Percentiles rank a stretch among this genome's conserved stretches.
phyloP scores from a whole-genome alignment of 2,113 vertebrate genomes.

The Eulemur macaco region DNA sequence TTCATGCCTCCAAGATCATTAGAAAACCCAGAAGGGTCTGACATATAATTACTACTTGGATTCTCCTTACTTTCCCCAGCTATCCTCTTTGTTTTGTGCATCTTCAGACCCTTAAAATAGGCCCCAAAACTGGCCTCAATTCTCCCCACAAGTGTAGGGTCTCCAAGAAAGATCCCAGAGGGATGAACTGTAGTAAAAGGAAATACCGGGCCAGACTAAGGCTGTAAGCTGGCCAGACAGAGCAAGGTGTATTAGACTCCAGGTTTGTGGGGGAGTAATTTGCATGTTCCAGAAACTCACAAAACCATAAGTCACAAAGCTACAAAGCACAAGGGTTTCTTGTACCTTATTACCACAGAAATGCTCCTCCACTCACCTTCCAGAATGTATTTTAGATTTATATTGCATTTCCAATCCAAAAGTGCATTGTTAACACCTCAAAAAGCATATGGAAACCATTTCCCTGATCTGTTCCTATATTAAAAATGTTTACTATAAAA shows the following conservation, averaged over 20 bases:
- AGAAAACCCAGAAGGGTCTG: background rate
- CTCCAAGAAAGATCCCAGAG: slow-evolving; percentile 36
- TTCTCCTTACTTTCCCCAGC: background rate
- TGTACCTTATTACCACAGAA: slow-evolving; percentile 52
- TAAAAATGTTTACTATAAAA: slow-evolving; percentile 69
- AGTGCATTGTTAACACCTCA: slow-evolving; percentile 70
- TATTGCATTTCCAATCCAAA: slow-evolving; percentile 67
- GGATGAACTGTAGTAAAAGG: slow-evolving; percentile 41
- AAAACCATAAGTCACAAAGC: slow-evolving; percentile 62
- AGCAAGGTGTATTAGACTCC: slow-evolving; percentile 43
- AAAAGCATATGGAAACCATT: slow-evolving; percentile 70
- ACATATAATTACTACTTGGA: slow-evolving; percentile 11
- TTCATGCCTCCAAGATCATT: slow-evolving; percentile 17
- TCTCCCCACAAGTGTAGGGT: slow-evolving; percentile 8
- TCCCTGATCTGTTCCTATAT: slow-evolving; percentile 61
- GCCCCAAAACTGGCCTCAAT: slow-evolving; percentile 23
- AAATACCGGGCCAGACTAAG: slow-evolving; percentile 41
- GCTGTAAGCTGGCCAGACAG: slow-evolving; percentile 25
- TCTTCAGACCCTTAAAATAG: background rate
- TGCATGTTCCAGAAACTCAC: slow-evolving; percentile 67
- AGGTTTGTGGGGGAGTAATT: slow-evolving; percentile 44
- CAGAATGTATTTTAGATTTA: slow-evolving; percentile 58
- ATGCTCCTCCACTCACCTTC: slow-evolving; percentile 45
- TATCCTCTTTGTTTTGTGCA: slow-evolving; percentile 46
- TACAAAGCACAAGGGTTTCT: slow-evolving; percentile 63